phyloP scores from a whole-genome alignment of 2,113 vertebrate genomes.

The Numida meleagris region DNA sequence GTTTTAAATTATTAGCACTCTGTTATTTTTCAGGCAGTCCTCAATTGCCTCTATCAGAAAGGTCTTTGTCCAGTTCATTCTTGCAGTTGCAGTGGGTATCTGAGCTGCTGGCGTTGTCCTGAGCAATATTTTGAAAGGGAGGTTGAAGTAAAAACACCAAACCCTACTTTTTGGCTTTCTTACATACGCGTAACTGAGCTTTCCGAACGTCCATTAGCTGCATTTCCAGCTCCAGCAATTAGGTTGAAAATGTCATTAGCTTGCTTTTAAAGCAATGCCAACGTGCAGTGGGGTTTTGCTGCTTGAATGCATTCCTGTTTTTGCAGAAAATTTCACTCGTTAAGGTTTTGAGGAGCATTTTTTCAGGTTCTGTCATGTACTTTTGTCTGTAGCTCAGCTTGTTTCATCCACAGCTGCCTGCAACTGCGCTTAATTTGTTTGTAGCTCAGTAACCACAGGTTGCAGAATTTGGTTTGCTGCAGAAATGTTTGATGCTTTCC shows the following conservation, averaged over 20 bases:
- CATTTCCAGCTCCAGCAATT: not conserved
- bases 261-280: not conserved
- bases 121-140: not conserved
- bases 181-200: accelerated
- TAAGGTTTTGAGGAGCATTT: not conserved
- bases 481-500: not conserved
- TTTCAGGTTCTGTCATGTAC: not conserved
- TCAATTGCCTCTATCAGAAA: not conserved
- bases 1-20: not conserved
- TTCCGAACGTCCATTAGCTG: not conserved
- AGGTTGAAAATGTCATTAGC: not conserved
- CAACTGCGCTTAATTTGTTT: not conserved
- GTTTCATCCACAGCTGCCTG: not conserved
- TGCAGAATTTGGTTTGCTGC: not conserved
- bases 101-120: not conserved
- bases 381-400: not conserved
- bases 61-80: not conserved
- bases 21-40: not conserved
- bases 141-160: not conserved
- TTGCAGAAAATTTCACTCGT: not conserved
- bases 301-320: not conserved
- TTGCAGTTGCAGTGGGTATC: not conserved
- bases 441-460: not conserved
- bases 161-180: not conserved
- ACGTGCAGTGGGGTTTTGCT: not conserved